Base-by-base conservation (phyloP, 2,113 vertebrate species). In the Coreoperca whiteheadi region DNA sequence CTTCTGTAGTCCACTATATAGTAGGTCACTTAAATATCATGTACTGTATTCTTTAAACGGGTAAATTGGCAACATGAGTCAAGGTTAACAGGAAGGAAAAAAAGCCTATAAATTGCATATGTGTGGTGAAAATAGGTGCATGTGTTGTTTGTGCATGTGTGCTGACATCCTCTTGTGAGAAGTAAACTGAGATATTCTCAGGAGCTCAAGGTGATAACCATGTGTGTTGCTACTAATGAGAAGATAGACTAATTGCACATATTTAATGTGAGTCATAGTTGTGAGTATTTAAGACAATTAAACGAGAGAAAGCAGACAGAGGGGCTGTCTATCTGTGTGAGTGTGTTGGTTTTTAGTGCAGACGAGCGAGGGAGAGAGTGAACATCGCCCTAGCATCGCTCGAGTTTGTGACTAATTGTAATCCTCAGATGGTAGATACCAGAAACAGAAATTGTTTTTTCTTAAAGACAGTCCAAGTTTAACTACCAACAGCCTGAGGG, bases 361-460 rank as follows among this genome's bases (percentile, higher is more conserved):
- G 66, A 34, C 59, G 15, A 41, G 65, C 43, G 63, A 67, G n/a
- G 23, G 18, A 39, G 15, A 74, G 56, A 54, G 21, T 66, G 68
- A 57, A 64, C 60, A 67, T 75, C 1, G 48, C 65, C 41, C 18
- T 34, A 61, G 51, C n/a, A n/a, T n/a, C n/a, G n/a, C 72, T 34
- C 6, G 53, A 32, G 15, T 54, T 61, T 56, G 83, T 51, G 68
- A 81, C 67, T 74, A 74, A 88, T 86, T 87, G 4, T 48, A 43
- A 77, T 73, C 63, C 60, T 83, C 69, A 83, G 54, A 71, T 43
- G 50, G 51, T 25, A 25, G 64, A 68, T 34, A 43, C 23, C n/a
- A 74, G 28, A 75, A 34, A 79, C 28, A 67, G 48, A 79, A 72
- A n/a, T n/a, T n/a, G n/a, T n/a, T n/a, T n/a, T n/a, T n/a, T n/a